These are phyloP conservation scores for Scortum barcoo DNA, from an alignment of 2,113 vertebrate genomes.

Conservation along the genomic window DNA sequence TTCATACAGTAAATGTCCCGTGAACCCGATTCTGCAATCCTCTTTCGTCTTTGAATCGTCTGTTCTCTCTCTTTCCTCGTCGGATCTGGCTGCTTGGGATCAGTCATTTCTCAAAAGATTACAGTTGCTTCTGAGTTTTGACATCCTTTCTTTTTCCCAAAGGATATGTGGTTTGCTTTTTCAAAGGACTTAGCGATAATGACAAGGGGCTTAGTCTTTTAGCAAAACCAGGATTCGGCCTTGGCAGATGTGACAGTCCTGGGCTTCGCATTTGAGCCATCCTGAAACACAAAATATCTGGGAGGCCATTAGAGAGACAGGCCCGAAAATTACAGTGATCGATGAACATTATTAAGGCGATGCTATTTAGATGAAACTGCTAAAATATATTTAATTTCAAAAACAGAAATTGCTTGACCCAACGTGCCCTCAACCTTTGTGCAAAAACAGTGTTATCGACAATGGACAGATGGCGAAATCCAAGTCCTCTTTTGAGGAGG, in stretches of 20 bases:
- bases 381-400: slow-evolving; percentile 5
- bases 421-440: slow-evolving; percentile 51
- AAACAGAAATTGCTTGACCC: slow-evolving; percentile 46
- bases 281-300: slow-evolving; percentile 18
- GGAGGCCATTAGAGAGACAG: slow-evolving; percentile 22
- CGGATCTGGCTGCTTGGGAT: slow-evolving; percentile 47
- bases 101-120: slow-evolving; percentile 56
- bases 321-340: slow-evolving; percentile 12
- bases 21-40: slow-evolving; percentile 40
- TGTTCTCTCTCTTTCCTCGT: slow-evolving; percentile 54
- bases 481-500: slow-evolving; percentile 49
- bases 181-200: slow-evolving; percentile 28
- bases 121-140: slow-evolving; percentile 39
- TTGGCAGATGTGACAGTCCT: slow-evolving; percentile 20
- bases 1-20: slow-evolving; percentile 38
- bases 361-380: slow-evolving; percentile 30
- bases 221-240: slow-evolving; percentile 24
- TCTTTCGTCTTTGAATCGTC: slow-evolving; percentile 54
- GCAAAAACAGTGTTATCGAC: slow-evolving; percentile 51
- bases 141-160: slow-evolving; percentile 8
- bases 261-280: slow-evolving; percentile 44
- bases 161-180: slow-evolving; percentile 17
- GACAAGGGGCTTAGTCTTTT: slow-evolving; percentile 30
- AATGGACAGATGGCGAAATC: slow-evolving; percentile 35
- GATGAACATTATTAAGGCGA: slow-evolving; percentile 20